A percentile compares a stretch with the other conserved stretches of the same genome.
Conservation (phyloP, 2,797 vertebrate genomes). For the Mastacembelus armatus region DNA sequence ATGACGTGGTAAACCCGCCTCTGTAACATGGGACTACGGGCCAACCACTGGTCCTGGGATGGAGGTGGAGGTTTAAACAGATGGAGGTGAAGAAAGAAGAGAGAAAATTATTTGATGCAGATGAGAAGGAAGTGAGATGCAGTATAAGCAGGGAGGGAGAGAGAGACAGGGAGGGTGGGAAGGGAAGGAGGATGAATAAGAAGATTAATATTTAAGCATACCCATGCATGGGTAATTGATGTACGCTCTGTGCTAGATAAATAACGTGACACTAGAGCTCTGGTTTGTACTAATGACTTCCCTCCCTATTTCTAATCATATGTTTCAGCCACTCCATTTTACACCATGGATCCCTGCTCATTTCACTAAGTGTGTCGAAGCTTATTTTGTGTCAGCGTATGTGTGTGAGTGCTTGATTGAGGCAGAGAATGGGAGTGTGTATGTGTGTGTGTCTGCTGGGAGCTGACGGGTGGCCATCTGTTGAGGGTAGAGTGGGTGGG, state of each 20-base stretch:
- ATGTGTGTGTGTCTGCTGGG: conserved; percentile 73
- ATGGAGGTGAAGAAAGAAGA: conserved; percentile 44
- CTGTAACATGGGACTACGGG: conserved; percentile 95
- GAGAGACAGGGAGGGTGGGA: conserved; percentile 48
- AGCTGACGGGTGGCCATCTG: conserved; percentile 86
- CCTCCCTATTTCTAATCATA: conserved; percentile 82
- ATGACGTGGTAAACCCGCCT: conserved; percentile 97
- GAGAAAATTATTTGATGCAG: conserved; percentile 34
- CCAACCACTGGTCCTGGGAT: conserved; percentile 92
- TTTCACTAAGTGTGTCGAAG: conserved; percentile 76
- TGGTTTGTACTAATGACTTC: conserved; percentile 81
- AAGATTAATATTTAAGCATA: conserved; percentile 80
- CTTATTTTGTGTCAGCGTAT: conserved; percentile 68
- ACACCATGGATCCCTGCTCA: conserved; percentile 76
- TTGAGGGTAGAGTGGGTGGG: conserved; percentile 85
- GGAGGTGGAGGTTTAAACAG: conserved; percentile 21
- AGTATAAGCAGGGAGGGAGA: conserved; percentile 24
- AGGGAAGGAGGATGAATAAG: conserved; percentile 61
- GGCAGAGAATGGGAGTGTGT: conserved; percentile 53
- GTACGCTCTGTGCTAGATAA: conserved; percentile 79
- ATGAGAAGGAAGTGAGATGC: conserved; percentile 48
- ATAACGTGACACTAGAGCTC: conserved; percentile 81
- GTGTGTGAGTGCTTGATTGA: conserved; percentile 58
- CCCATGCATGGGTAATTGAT: conserved; percentile 79
- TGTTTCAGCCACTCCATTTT: conserved; percentile 83